phyloP scores from a whole-genome alignment of 2,113 vertebrate species.

The Laticauda laticaudata region DNA sequence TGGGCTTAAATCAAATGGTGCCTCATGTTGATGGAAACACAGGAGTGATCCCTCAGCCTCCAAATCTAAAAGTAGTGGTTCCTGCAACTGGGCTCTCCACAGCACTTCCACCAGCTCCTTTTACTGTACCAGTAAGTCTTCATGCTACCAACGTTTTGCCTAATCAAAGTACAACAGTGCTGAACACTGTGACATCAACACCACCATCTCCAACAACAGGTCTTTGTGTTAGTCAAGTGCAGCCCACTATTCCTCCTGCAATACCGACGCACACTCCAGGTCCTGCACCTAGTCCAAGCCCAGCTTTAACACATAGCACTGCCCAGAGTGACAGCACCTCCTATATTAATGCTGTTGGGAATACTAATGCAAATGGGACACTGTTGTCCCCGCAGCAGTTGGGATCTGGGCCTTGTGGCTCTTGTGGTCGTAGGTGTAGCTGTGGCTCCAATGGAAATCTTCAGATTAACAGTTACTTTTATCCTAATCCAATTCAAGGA shows the following conservation, averaged over 20 bases:
- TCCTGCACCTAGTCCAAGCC: conserved; percentile 85
- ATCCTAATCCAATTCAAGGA: conserved; percentile 77
- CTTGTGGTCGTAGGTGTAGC: conserved; percentile 89
- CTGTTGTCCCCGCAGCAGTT: conserved; percentile 71
- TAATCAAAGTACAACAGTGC: conserved; percentile 66
- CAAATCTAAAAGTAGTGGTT: conserved; percentile 78
- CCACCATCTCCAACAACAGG: conserved; percentile 64
- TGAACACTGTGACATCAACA: conserved; percentile 68
- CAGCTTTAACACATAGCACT: conserved; percentile 86
- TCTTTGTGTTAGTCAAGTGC: conserved; percentile 72
- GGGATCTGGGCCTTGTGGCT: conserved; percentile 79
- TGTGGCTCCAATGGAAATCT: conserved; percentile 81
- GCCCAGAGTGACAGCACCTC: conserved; percentile 85
- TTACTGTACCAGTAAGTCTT: conserved; percentile 72
- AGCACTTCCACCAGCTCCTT: conserved; percentile 74
- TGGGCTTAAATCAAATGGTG: conserved; percentile 76
- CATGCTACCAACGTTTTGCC: conserved; percentile 72
- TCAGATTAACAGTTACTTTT: conserved; percentile 79
- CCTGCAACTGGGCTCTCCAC: conserved; percentile 76
- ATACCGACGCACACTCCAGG: conserved; percentile 88
- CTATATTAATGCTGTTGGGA: conserved; percentile 82
- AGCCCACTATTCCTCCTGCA: conserved; percentile 74
- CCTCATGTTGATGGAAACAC: conserved; percentile 79
- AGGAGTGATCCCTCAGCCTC: conserved; percentile 72
- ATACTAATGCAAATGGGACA: conserved; percentile 67